phyloP scores from a whole-genome alignment of 2,797 vertebrate species.

The Phalanger gymnotis region DNA sequence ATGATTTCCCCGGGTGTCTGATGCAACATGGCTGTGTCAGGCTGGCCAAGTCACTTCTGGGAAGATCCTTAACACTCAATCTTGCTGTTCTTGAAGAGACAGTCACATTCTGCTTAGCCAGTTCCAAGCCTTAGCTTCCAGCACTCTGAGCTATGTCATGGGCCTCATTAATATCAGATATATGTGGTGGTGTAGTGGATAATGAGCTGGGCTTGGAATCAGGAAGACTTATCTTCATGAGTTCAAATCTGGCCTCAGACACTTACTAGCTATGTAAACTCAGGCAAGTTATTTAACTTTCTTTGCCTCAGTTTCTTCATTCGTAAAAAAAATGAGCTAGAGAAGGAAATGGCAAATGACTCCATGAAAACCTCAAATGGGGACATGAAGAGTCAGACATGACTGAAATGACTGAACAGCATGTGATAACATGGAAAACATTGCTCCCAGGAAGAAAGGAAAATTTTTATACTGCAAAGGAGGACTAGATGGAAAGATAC shows the following conservation, averaged over 20 bases:
- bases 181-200: not conserved
- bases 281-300: not conserved
- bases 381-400: not conserved
- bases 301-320: not conserved
- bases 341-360: not conserved
- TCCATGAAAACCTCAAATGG: not conserved
- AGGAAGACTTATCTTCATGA: not conserved
- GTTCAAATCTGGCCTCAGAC: not conserved
- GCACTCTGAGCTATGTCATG: not conserved
- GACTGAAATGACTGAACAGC: not conserved
- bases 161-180: not conserved
- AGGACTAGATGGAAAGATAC: not conserved
- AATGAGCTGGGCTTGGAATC: not conserved
- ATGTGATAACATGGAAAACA: not conserved
- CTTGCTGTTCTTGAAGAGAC: not conserved
- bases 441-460: not conserved
- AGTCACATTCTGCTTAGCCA: not conserved
- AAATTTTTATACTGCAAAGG: not conserved
- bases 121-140: not conserved
- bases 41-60: not conserved
- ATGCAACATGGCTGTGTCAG: not conserved
- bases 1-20: conserved; percentile 92
- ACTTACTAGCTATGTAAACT: not conserved
- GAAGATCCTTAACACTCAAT: not conserved
- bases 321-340: not conserved